Base-by-base conservation (phyloP, 2,888 invertebrate species). In the Pardosa pseudoannulata region DNA sequence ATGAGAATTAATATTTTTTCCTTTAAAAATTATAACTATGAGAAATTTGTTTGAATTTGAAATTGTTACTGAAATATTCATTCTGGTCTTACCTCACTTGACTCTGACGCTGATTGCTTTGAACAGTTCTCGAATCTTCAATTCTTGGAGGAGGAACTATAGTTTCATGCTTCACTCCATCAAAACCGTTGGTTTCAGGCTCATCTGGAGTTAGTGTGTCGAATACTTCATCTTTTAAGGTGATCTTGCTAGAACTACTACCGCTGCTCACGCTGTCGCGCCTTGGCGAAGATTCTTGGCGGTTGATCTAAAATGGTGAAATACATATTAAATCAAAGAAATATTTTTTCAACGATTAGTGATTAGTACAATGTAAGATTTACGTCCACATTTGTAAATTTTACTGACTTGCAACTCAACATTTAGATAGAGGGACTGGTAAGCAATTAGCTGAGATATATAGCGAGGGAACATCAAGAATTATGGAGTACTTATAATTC, bases 221-320 rank as follows among this genome's bases (percentile, higher is more conserved):
- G 29, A 65, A 65, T 27, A 39, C 41, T 7, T 74, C 73, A 1
- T 83, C 83, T 29, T 85, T 78, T 9, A 78, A 50, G 23, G 72
- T 78, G 0, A 67, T 67, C 31, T 78, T 85, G 29, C 78, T 78
- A 0, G 83, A 83, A 39, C 50, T 72, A 23, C 73, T 73, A 50
- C 56, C 73, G 28, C 64, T 76, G 16, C 36, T 56, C 7, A 27
- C 39, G 13, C 78, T 85, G 68, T 73, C 76, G 1, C 72, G 46
- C 62, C 67, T 65, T 0, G 29, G 29, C 16, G 65, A n/a, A 31
- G 65, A 31, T 65, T 65, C 65, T 6, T 29, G 13, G 11, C n/a
- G 65, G 19, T 16, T 13, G 13, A 65, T 5, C 65, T 65, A 29
- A 16, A 29, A 28, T 11, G 29, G n/a, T n/a, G n/a, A n/a, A n/a